Evolutionary conservation across 2,797 vertebrate species (phyloP).

Genomic region (Pantherophis alleghaniensis): DNA sequence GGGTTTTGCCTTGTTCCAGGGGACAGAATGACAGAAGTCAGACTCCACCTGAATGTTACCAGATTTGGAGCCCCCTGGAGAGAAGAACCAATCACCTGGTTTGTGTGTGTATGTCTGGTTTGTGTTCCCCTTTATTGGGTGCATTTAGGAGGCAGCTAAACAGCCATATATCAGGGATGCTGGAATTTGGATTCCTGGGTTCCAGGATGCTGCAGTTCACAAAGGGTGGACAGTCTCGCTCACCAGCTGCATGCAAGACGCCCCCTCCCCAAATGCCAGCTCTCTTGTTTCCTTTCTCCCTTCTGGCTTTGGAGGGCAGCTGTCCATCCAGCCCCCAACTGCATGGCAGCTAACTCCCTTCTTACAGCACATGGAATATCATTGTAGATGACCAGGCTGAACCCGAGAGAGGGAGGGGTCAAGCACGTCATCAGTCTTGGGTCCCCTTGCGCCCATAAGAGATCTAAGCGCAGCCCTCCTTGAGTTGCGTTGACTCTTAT

Average conservation of each 20-base stretch:
- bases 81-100: not conserved
- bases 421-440: not conserved
- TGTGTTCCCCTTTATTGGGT: not conserved
- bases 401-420: not conserved
- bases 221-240: not conserved
- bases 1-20: not conserved
- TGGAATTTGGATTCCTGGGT: not conserved
- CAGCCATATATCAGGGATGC: not conserved
- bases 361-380: not conserved
- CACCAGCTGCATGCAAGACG: not conserved
- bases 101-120: not conserved
- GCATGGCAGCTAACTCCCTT: not conserved
- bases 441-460: not conserved
- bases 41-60: not conserved
- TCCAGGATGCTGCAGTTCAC: not conserved
- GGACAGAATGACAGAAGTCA: not conserved
- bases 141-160: not conserved
- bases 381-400: not conserved
- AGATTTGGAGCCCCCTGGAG: not conserved
- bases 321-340: not conserved
- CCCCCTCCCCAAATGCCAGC: not conserved
- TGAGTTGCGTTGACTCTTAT: not conserved
- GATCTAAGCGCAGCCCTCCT: not conserved
- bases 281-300: not conserved
- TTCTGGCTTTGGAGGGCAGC: not conserved